A percentile compares a stretch with the other conserved stretches of the same genome.
phyloP scores from a whole-genome alignment of 23 tunicate genomes.

The Ascidia mentula region DNA sequence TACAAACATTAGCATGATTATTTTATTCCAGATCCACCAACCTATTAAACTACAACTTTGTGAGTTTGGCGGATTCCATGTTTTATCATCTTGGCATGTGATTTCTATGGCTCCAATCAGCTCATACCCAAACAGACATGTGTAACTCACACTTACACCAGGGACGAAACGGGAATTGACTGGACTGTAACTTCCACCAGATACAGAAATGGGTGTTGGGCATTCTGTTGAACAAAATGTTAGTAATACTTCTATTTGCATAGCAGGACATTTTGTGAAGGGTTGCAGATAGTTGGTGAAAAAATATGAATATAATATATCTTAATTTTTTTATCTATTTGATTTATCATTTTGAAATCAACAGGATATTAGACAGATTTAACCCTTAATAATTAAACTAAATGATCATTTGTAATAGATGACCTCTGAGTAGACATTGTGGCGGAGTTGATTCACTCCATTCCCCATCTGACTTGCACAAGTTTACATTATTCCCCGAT shows the following conservation, averaged over 20 bases:
- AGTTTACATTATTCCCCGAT: background rate
- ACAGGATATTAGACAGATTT: no score
- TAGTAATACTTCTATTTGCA: no score
- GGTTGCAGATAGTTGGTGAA: no score
- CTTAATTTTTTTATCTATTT: no score
- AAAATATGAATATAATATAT: no score
- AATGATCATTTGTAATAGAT: no score
- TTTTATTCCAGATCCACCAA: no score
- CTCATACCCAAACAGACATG: background rate
- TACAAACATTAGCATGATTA: no score
- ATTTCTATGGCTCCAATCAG: background rate
- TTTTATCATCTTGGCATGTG: background rate
- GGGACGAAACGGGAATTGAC: background rate
- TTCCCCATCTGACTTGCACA: background rate
- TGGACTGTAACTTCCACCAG: background rate
- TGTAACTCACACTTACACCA: background rate
- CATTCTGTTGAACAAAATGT: background rate
- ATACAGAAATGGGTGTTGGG: background rate
- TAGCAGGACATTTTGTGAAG: no score
- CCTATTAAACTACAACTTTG: background rate
- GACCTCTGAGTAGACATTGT: background rate
- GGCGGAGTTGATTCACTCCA: constrained; percentile 4
- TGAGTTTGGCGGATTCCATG: constrained; percentile 4
- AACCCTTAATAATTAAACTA: no score
- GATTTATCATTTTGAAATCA: no score